A percentile compares a stretch with the other conserved stretches of the same genome.
phyloP scores from a whole-genome alignment of 1,140 invertebrate species.

The Leptopilina boulardi region DNA sequence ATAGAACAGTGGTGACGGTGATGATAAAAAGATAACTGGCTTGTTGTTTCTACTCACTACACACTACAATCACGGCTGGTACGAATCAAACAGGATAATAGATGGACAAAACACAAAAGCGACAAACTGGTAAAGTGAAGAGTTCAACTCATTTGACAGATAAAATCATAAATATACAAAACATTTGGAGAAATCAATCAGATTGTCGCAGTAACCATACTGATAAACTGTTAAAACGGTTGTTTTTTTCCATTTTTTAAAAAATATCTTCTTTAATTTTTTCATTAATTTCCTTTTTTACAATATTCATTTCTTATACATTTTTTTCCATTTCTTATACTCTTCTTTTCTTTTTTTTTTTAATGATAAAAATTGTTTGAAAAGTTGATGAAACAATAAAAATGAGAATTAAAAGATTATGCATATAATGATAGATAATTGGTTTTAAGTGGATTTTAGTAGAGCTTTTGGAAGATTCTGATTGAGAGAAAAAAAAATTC shows the following conservation, averaged over 20 bases:
- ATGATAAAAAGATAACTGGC: constrained; percentile 74
- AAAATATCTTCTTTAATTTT: background rate
- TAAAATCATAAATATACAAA: constrained; percentile 36
- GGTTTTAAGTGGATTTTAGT: no score
- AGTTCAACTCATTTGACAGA: constrained; percentile 45
- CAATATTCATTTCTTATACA: no score
- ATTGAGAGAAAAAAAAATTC: no score
- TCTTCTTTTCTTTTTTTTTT: no score
- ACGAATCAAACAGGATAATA: constrained; percentile 71
- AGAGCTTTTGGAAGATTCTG: no score
- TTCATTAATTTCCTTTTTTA: background rate
- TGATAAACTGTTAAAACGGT: background rate
- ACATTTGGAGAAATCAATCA: constrained; percentile 47
- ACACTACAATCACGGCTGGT: constrained; percentile 71
- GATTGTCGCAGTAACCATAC: constrained; percentile 48
- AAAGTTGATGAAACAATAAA: no score
- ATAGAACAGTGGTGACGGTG: constrained; percentile 76
- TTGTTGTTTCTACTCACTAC: constrained; percentile 73
- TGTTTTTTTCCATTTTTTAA: no score
- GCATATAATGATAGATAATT: no score
- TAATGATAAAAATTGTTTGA: no score
- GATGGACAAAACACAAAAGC: constrained; percentile 75
- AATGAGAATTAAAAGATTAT: no score
- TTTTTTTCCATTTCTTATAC: no score
- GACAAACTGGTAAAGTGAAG: constrained; percentile 65